phyloP scores from a whole-genome alignment of 2,113 vertebrate species.

The Pseudolaguvia tuberculata region DNA sequence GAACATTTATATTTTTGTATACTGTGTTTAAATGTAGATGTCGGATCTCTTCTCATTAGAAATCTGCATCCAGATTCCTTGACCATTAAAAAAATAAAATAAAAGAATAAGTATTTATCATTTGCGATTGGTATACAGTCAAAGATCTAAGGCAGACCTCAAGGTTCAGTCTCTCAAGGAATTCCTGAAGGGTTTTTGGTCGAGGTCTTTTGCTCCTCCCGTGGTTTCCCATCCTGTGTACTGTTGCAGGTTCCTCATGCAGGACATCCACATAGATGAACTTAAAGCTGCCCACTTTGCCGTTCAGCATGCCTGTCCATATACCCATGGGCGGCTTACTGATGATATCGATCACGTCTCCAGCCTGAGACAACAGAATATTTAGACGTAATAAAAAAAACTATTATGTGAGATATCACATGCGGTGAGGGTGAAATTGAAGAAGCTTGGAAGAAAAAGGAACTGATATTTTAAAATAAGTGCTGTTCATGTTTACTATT shows the following conservation, averaged over 20 bases:
- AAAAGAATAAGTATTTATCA: too few species aligned
- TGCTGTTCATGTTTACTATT: not conserved
- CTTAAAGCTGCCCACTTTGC: constrained; percentile 87
- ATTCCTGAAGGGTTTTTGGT: constrained; percentile 74
- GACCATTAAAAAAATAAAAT: too few species aligned
- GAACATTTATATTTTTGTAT: too few species aligned
- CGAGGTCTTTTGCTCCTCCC: constrained; percentile 61
- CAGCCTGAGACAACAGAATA: constrained; percentile 69
- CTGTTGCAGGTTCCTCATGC: constrained; percentile 62
- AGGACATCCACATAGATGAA: constrained; percentile 90
- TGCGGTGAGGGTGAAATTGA: too few species aligned
- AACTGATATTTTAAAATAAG: not conserved
- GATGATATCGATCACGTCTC: constrained; percentile 89
- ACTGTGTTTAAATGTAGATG: too few species aligned
- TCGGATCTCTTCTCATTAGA: not conserved
- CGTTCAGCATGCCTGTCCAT: constrained; percentile 88
- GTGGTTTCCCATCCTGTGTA: constrained; percentile 58
- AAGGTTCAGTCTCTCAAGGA: constrained; percentile 63
- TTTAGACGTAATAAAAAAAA: not conserved
- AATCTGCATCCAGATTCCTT: not conserved
- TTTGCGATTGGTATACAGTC: not conserved
- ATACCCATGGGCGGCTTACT: constrained; percentile 88
- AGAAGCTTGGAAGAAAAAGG: not conserved
- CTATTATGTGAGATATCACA: not conserved
- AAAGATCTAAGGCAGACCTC: constrained; percentile 31